These are phyloP conservation scores for Sardinella longiceps DNA, from an alignment of 2,797 vertebrate genomes.

Conservation along the genomic window DNA sequence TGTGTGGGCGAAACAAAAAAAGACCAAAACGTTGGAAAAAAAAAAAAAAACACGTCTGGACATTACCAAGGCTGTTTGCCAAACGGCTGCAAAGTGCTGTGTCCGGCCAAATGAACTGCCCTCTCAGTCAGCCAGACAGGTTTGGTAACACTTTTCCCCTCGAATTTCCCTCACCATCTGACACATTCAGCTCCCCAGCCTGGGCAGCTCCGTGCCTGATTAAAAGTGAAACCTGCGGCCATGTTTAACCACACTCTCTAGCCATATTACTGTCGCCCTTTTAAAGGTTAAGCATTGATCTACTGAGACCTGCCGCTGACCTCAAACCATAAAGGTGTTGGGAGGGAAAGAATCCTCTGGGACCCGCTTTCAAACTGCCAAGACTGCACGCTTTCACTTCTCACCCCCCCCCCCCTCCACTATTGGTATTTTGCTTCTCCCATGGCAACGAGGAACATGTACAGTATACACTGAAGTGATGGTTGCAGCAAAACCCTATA, in stretches of 20 bases:
- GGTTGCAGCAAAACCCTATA: background rate
- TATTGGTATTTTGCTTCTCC: background rate
- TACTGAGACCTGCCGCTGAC: conserved; percentile 62
- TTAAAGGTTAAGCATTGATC: conserved; percentile 62
- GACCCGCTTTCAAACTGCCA: background rate
- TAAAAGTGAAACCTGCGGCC: conserved; percentile 73
- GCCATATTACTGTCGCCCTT: conserved; percentile 73
- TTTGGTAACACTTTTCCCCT: conserved; percentile 70
- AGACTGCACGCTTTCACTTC: background rate
- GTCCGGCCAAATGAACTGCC: conserved; percentile 13
- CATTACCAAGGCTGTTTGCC: conserved; percentile 59
- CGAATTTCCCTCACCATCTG: conserved; percentile 67
- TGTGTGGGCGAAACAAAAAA: background rate
- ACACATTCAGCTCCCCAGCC: conserved; percentile 58
- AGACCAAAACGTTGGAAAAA: conserved; percentile 22
- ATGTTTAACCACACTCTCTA: conserved; percentile 65
- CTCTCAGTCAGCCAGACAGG: conserved; percentile 55
- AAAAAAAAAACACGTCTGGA: background rate
- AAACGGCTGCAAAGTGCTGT: conserved; percentile 2
- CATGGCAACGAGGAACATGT: background rate
- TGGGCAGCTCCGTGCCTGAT: conserved; percentile 63
- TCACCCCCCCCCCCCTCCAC: background rate
- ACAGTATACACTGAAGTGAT: background rate
- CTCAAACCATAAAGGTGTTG: conserved; percentile 55
- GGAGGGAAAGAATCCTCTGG: background rate